These are phyloP conservation scores for Eriocheir sinensis DNA, from an alignment of 1,140 invertebrate genomes.

Conservation along the genomic window DNA sequence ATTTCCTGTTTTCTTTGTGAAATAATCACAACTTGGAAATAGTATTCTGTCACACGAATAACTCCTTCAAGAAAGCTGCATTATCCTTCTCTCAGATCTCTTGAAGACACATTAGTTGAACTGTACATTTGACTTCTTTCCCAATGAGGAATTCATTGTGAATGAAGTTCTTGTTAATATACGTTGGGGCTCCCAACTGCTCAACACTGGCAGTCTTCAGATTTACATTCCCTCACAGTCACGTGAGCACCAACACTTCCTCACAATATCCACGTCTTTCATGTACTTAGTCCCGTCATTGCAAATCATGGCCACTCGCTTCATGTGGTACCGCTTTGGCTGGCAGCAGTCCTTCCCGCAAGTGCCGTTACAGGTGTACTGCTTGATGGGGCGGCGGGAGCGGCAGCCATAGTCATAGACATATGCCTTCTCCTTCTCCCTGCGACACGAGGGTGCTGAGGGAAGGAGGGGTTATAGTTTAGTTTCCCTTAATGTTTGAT, in stretches of 20 bases:
- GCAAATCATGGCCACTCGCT: slow-evolving; percentile 96
- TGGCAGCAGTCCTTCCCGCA: slow-evolving; percentile 91
- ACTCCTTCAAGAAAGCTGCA: slow-evolving; percentile 4
- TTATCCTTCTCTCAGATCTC: slow-evolving; percentile 38
- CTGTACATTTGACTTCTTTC: slow-evolving; percentile 6
- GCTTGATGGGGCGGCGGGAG: slow-evolving; percentile 92
- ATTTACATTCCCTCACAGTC: slow-evolving; percentile 67
- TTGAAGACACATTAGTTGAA: slow-evolving; percentile 38
- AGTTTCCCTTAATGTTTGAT: background rate
- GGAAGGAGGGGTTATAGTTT: background rate
- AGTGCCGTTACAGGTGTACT: slow-evolving; percentile 90
- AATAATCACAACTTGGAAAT: slow-evolving; percentile 29
- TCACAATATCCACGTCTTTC: slow-evolving; percentile 97
- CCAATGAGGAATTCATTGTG: background rate
- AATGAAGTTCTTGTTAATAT: slow-evolving; percentile 1
- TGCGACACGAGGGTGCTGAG: slow-evolving; percentile 90
- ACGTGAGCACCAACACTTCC: slow-evolving; percentile 87
- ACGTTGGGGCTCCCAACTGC: background rate
- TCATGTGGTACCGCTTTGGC: slow-evolving; percentile 93
- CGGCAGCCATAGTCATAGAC: slow-evolving; percentile 94
- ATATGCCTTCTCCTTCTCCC: slow-evolving; percentile 93
- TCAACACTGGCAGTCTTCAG: slow-evolving; percentile 27
- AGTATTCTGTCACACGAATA: slow-evolving; percentile 18
- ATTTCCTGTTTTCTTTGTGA: background rate
- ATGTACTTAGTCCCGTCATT: slow-evolving; percentile 95